phyloP scores from a whole-genome alignment of 2,797 vertebrate species.

The Saxicola maurus region DNA sequence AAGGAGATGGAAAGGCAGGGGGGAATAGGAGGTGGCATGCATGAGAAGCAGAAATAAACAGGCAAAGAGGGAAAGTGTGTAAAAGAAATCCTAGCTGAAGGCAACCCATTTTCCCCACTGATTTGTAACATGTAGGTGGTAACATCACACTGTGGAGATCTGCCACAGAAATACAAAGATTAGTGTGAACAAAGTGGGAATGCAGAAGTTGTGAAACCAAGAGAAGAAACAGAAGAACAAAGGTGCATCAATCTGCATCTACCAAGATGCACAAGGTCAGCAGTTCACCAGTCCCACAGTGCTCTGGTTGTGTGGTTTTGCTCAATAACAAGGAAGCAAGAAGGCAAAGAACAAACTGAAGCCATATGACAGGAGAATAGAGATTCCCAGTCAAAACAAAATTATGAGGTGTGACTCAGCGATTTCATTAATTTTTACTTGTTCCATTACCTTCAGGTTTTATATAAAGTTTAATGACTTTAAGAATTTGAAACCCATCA shows the following conservation, averaged over 20 bases:
- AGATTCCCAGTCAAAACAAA: not conserved
- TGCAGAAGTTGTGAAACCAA: not conserved
- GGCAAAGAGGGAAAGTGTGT: not conserved
- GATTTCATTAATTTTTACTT: not conserved
- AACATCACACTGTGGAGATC: not conserved
- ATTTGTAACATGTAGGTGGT: not conserved
- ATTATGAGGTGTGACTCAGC: not conserved
- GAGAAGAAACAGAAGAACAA: constrained; percentile 7
- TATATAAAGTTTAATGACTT: not conserved
- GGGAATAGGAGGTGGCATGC: not conserved
- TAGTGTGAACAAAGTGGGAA: not conserved
- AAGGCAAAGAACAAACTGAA: not conserved
- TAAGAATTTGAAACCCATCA: not conserved
- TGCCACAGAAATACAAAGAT: constrained; percentile 12
- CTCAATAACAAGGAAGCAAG: not conserved
- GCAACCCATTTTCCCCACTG: not conserved
- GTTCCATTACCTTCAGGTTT: not conserved
- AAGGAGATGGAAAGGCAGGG: not conserved
- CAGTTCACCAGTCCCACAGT: not conserved
- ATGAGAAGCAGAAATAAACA: not conserved
- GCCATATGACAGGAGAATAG: not conserved
- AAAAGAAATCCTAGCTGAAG: not conserved
- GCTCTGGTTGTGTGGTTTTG: not conserved
- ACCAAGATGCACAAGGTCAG: not conserved
- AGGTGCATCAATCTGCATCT: not conserved